Evolutionary conservation across 2,888 invertebrate species (phyloP), one percentile per base, ranked within the genome.

Genomic region (Norana najaformis): DNA sequence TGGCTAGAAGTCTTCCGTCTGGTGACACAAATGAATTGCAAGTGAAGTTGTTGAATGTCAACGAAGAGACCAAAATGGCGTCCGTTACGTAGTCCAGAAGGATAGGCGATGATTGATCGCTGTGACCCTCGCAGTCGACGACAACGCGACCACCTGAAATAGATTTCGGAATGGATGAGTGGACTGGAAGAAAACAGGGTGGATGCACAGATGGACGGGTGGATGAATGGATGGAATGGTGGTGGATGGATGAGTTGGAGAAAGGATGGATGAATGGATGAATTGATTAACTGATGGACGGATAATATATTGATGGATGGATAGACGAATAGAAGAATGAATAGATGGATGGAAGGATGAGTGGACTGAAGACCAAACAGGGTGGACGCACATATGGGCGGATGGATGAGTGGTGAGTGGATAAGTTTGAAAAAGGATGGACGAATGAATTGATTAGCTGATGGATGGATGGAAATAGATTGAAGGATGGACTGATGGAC

Each of bases 31-130:
- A 96, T 1, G 97, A 97, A 89, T 91, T 92, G 85, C 85, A 23
- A 13, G 35, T 37, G 36, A 37, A 1, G 85, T 85, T 36, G 13
- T 94, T 94, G 35, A 92, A 89, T 39, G 93, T 88, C 34, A 93
- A 92, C 36, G 93, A 88, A n/a, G 93, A 92, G 30, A 92, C 92
- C 30, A 93, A 91, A 13, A 94, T 93, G 1, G 91, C 91, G 94
- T 97, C 97, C 2, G 97, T 97, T 91, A 97, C 95, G 93, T 97
- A 96, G 95, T 97, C 97, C 92, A 97, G 94, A 34, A 97, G 95
- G 82, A 97, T 94, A 94, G 97, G 69, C 0, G 93, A 91, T 2
- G 93, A 92, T 90, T 92, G 92, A 4, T 37, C 30, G 96, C 0
- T 0, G 8, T n/a, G n/a, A n/a, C 96, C 96, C 93, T 96, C 95